These are phyloP conservation scores for Drosophila pegasa DNA, from an alignment of 2,888 invertebrate species.

Conservation along the genomic window DNA sequence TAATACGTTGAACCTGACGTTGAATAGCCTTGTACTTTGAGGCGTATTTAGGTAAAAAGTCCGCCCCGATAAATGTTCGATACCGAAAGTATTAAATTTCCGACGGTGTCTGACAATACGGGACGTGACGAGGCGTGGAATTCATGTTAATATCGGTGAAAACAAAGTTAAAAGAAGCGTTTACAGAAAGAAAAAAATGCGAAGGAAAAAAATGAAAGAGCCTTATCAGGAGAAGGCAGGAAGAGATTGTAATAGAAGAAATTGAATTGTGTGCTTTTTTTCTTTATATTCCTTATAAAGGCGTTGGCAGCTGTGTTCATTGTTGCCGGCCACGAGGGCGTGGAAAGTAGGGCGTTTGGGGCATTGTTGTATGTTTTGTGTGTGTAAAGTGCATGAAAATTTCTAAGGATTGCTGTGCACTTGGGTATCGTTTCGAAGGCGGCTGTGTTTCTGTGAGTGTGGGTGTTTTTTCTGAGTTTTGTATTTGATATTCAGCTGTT, in stretches of 20 bases:
- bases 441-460: slow-evolving; percentile 48
- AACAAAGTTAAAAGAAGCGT: slow-evolving; percentile 31
- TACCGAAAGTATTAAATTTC: slow-evolving; percentile 47
- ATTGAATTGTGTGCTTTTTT: slow-evolving; percentile 72
- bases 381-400: slow-evolving; percentile 52
- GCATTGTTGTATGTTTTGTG: slow-evolving; percentile 34
- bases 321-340: slow-evolving; percentile 40
- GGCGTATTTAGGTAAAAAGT: neutral
- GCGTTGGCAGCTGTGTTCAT: slow-evolving; percentile 62
- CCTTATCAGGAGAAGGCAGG: slow-evolving; percentile 49
- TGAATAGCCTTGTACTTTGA: neutral
- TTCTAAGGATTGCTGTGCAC: slow-evolving; percentile 72
- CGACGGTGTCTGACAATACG: slow-evolving; percentile 30
- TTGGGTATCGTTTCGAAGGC: slow-evolving; percentile 58
- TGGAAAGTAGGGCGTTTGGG: slow-evolving; percentile 26
- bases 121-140: slow-evolving; percentile 52
- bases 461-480: slow-evolving; percentile 25
- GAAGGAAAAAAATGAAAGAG: slow-evolving; percentile 30
- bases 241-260: slow-evolving; percentile 75
- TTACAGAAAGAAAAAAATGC: slow-evolving; percentile 7
- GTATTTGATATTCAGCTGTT: slow-evolving; percentile 37
- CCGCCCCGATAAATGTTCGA: neutral
- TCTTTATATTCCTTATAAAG: slow-evolving; percentile 45
- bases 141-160: slow-evolving; percentile 43
- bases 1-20: too few relatives aligned